Base-by-base conservation (phyloP, 2,888 invertebrate species). In the Lacanobia wlatinum region DNA sequence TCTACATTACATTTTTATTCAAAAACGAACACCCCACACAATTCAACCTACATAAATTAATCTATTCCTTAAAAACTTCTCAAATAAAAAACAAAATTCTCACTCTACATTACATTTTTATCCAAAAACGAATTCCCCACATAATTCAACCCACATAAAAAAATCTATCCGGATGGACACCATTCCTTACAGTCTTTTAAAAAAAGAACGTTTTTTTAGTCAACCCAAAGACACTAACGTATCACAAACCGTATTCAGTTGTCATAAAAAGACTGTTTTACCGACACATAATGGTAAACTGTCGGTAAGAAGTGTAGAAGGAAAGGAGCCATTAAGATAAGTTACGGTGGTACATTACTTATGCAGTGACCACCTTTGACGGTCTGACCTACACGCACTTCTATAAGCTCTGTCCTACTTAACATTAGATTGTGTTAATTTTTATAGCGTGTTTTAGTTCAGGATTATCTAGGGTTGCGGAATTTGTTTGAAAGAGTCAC, bases 291-390 rank as follows among this genome's bases (percentile, higher is more conserved):
- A 68, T 62, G 69, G 58, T 63, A 46, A 79, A 50, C 65, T 53
- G 80, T 50, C 48, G 23, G 80, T 79, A 83, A 83, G 61, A 79
- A 83, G 65, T 83, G 80, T 46, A 48, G 28, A n/a, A 80, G 80
- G 80, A 80, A 80, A 60, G 34, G 38, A 53, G 38, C 12, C 83
- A 74, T 80, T 69, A 80, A 80, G 80, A 83, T 80, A 80, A 63
- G 34, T 73, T 46, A 63, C 80, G 3, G 28, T 58, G 40, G 40
- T 34, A 72, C 73, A 78, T 80, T 55, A 83, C 53, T 80, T 80
- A 80, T 74, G 80, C 80, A 70, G 80, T 52, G 43, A 76, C 61
- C 38, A 60, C n/a, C 53, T 78, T 70, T 65, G 79, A 82, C 60
- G 77, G 38, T 14, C 53, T n/a, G 58, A 58, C 58, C 23, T 18